These are phyloP conservation scores for Troides oblongomaculatus DNA, from an alignment of 2,888 invertebrate genomes.

Conservation along the genomic window DNA sequence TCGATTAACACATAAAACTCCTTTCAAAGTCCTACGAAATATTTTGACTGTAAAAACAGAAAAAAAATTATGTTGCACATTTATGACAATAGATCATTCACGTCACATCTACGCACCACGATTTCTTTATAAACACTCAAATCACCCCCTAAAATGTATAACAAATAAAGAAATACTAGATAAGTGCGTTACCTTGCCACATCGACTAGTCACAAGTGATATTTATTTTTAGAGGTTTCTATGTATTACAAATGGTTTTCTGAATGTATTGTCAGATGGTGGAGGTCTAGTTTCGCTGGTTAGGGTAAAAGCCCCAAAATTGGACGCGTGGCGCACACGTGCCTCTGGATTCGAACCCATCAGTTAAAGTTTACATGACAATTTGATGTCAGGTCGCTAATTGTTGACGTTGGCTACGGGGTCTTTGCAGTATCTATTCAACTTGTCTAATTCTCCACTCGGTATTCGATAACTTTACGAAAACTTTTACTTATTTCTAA, in stretches of 20 bases:
- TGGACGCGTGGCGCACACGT: conserved; percentile 61
- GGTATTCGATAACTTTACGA: background rate
- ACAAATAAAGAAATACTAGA: conserved; percentile 55
- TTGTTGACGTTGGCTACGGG: conserved; percentile 54
- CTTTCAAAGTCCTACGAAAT: conserved; percentile 8
- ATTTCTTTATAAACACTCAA: conserved; percentile 49
- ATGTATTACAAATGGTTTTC: background rate
- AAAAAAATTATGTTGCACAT: conserved; percentile 14
- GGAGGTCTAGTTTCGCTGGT: conserved; percentile 33
- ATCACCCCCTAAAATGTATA: conserved; percentile 51
- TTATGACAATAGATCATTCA: conserved; percentile 28
- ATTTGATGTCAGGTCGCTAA: conserved; percentile 66
- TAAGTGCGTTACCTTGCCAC: conserved; percentile 49
- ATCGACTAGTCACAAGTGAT: conserved; percentile 28
- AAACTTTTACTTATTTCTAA: background rate
- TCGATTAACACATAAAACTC: background rate
- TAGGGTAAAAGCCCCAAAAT: conserved; percentile 50
- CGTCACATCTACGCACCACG: conserved; percentile 4
- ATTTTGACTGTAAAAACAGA: conserved; percentile 12
- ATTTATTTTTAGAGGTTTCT: conserved; percentile 15
- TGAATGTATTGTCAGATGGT: conserved; percentile 2
- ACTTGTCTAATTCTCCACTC: conserved; percentile 9
- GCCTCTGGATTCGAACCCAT: conserved; percentile 43
- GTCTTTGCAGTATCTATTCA: conserved; percentile 39
- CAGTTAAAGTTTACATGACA: conserved; percentile 59